Percentiles rank a stretch among this genome's conserved stretches.
phyloP scores from a whole-genome alignment of 2,888 invertebrate species.

The Spodoptera picta region DNA sequence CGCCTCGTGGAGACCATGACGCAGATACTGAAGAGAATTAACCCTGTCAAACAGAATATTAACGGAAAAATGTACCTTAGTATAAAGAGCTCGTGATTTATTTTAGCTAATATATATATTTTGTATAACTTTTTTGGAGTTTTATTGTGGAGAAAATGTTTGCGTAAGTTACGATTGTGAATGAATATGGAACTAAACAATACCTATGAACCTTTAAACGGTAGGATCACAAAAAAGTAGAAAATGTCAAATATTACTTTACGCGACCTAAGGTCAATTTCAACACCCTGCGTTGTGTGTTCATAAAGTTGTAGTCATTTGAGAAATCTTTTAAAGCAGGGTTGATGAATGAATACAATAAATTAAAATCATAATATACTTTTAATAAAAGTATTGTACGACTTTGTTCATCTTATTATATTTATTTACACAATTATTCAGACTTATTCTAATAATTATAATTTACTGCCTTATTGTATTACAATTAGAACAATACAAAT shows the following conservation, averaged over 20 bases:
- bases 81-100: constrained; percentile 89
- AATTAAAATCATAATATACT: constrained; percentile 22
- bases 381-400: constrained; percentile 50
- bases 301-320: not conserved
- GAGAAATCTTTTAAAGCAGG: not conserved
- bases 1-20: constrained; percentile 98
- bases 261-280: no score
- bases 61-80: constrained; percentile 98
- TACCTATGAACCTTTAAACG: no score
- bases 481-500: constrained; percentile 4
- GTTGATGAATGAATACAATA: constrained; percentile 15
- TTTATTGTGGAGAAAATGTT: not conserved
- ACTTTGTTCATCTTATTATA: constrained; percentile 24
- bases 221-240: no score
- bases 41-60: constrained; percentile 96
- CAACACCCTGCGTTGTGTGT: no score
- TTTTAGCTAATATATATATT: constrained; percentile 24
- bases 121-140: constrained; percentile 3
- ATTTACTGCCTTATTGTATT: constrained; percentile 12
- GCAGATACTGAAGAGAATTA: constrained; percentile 97
- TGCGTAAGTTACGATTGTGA: no score
- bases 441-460: constrained; percentile 44
- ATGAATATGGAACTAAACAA: not conserved
- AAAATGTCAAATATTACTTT: no score
- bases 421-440: constrained; percentile 37